Evolutionary conservation across 2,888 invertebrate species (phyloP), one percentile per base, ranked within the genome.

Genomic region (Shargacucullia verbasci): DNA sequence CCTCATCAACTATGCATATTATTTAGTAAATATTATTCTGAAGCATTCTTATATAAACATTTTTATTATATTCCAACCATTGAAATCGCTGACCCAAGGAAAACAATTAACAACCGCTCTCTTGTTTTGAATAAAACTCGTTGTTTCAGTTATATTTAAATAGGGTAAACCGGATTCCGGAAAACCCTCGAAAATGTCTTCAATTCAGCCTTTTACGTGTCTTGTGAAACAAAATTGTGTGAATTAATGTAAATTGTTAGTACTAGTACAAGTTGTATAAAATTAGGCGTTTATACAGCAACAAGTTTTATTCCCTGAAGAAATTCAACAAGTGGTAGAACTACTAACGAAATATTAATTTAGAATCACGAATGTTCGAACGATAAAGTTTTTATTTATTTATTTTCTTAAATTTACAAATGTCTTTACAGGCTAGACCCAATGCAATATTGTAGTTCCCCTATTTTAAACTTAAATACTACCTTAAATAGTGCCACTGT

Each of bases 261-360:
- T 3, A 4, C 20, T 5, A 25, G 11, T 20, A 29, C n/a, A 46
- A 15, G 35, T 14, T 44, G 9, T 35, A 15, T 14, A 20, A 12
- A 60, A 47, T 52, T 35, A 38, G 5, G 5, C 13, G 33, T n/a
- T n/a, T n/a, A n/a, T 47, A 33, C 12, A 46, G 40, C 40, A 45
- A 58, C 20, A 54, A 52, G 54, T 37, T 58, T 14, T 52, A 44
- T 40, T 68, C 40, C 11, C 40, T 34, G 15, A 40, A 33, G 27
- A 39, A 53, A 67, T 58, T 55, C 49, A 67, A 72, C 52, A 61
- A 71, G 57, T 67, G 34, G 34, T 46, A n/a, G 0, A 40, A 47
- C 33, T 12, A 20, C 20, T 20, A 20, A 20, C 2, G 20, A 3
- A n/a, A 29, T 35, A 14, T 44, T 0, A 13, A 38, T 12, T 15